Conservation (phyloP, 92 coral and sea anemone species). For the Virgularia gustaviana region DNA sequence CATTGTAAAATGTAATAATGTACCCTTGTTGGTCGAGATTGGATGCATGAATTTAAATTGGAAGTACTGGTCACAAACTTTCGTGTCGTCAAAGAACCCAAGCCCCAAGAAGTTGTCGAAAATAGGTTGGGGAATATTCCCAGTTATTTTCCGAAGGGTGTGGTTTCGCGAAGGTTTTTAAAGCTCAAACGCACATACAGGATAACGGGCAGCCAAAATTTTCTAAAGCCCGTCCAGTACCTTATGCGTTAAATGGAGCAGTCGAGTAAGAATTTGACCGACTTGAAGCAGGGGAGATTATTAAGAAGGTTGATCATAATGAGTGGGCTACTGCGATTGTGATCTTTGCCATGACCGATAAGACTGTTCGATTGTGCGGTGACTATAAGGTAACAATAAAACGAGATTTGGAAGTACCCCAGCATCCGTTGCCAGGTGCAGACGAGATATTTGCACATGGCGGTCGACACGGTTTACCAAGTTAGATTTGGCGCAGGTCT, state of each 20-base stretch:
- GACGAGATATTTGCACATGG: constrained; percentile 54
- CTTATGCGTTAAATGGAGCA: constrained; percentile 31
- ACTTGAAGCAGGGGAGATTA: constrained; percentile 43
- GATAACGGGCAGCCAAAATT: constrained; percentile 47
- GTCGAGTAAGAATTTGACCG: constrained; percentile 46
- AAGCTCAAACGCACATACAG: constrained; percentile 37
- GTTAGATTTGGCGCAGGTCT: constrained; percentile 54
- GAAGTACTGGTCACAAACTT: constrained; percentile 31
- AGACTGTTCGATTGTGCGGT: constrained; percentile 48
- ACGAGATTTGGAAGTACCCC: too few relatives aligned
- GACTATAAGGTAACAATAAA: too few relatives aligned
- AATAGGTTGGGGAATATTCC: constrained; percentile 31
- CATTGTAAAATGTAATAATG: constrained; percentile 28
- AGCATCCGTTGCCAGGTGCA: constrained; percentile 53
- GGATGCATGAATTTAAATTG: constrained; percentile 31
- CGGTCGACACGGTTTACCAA: constrained; percentile 48
- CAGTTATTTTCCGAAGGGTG: constrained; percentile 43
- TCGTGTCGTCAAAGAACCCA: neutral
- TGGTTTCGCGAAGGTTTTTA: constrained; percentile 41
- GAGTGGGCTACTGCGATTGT: constrained; percentile 62
- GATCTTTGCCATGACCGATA: constrained; percentile 55
- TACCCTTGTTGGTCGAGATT: constrained; percentile 41
- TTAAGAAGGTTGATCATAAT: constrained; percentile 46
- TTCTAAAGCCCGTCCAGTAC: constrained; percentile 45
- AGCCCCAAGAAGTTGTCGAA: constrained; percentile 17